phyloP scores from a whole-genome alignment of 92 coral and sea anemone genomes.

The Blastomussa wellsi region DNA sequence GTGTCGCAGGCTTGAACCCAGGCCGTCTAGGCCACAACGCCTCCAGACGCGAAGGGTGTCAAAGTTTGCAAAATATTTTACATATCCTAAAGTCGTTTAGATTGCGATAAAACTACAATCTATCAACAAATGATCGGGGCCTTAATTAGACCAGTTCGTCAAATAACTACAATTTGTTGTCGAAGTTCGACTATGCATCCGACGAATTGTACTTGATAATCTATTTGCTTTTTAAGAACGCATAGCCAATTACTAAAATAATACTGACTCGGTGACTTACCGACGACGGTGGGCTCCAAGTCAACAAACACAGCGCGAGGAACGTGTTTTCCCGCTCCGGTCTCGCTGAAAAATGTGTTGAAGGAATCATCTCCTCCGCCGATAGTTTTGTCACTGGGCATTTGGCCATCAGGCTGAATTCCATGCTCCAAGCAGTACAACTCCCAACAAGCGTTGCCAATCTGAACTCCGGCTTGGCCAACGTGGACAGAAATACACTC shows the following conservation, averaged over 20 bases:
- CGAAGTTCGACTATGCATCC: too few relatives aligned
- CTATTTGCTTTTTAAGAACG: background rate
- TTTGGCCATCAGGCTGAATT: conserved; percentile 92
- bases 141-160: too few relatives aligned
- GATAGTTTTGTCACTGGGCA: conserved; percentile 78
- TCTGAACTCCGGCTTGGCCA: conserved; percentile 95
- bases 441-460: conserved; percentile 98
- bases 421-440: conserved; percentile 96
- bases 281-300: conserved; percentile 91
- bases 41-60: too few relatives aligned
- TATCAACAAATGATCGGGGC: too few relatives aligned
- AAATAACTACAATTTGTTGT: too few relatives aligned
- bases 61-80: too few relatives aligned
- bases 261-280: conserved; percentile 55
- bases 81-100: too few relatives aligned
- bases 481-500: conserved; percentile 93
- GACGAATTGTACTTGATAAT: background rate
- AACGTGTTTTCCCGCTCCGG: conserved; percentile 95
- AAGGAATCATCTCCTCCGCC: conserved; percentile 92
- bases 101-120: too few relatives aligned
- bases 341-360: conserved; percentile 95
- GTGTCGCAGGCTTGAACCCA: too few relatives aligned
- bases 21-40: too few relatives aligned
- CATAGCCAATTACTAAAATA: background rate
- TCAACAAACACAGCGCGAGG: conserved; percentile 96